Base-by-base conservation (phyloP, 2,797 vertebrate genomes). In the Pipistrellus pipistrellus region DNA sequence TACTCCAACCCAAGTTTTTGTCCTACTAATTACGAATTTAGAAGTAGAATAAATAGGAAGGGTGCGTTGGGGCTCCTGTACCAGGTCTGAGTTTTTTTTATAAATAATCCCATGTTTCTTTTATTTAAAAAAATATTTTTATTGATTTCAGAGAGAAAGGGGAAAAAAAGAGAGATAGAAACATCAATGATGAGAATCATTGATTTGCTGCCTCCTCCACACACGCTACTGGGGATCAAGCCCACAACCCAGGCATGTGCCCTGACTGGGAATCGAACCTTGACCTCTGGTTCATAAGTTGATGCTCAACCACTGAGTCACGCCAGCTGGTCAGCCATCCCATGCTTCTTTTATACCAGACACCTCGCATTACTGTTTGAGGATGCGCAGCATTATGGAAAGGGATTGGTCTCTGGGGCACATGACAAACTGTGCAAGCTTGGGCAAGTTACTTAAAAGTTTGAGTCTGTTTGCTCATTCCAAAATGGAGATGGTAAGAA, bases 291-390 rank as follows among this genome's bases (percentile, higher is more conserved):
- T 62, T 62, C 27, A 62, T 30, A 62, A 27, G 12, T 62, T 14
- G 59, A 30, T 62, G 27, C 12, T 14, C 59, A 62, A 14, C 27
- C 27, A 6, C 59, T 62, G 59, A 62, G 25, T 57, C 25, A 59
- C 23, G 2, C 57, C 57, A 14, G 59, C 25, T 6, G 6, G 12
- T 12, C 5, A 1, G 59, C 27, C 27, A 62, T 6, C 11, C 3
- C 2, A 6, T 15, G 12, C 17, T 38, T 48, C 55, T 46, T 62
- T n/a, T 17, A 38, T n/a, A n/a, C 4, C 3, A 2, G n/a, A 41
- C 8, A 12, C 17, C 25, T 41, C 1, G 0, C 20, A 4, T 44
- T 9, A 21, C 15, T 0, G 1, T 9, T 10, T 27, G 18, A 78
- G 18, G 15, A 7, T 38, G 46, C 11, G 23, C 15, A 48, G 35